Base-by-base conservation (phyloP, 2,888 invertebrate genomes). In the Halictus quadricinctus region DNA sequence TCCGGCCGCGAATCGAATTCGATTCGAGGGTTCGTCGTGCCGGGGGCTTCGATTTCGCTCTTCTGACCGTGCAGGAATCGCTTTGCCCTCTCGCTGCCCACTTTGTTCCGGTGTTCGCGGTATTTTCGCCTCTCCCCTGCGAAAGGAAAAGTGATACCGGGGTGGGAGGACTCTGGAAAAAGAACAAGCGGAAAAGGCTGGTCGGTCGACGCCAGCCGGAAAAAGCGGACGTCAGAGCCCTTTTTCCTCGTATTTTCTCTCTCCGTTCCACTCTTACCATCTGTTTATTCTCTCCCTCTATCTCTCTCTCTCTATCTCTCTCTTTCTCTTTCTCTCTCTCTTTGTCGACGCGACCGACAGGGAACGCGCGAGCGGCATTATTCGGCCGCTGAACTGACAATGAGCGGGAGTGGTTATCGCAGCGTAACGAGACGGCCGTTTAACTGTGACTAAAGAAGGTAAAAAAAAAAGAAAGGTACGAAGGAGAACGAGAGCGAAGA, bases 1-100 rank as follows among this genome's bases (percentile, higher is more conserved):
- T 92, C 86, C 87, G 69, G 43, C 70, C 85, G 86, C 91, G 87
- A 88, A 88, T 89, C 84, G 88, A 92, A 92, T 91, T 90, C 91
- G 90, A 91, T 92, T 90, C 83, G 83, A 88, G 81, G n/a, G 86
- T 85, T 88, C 70, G 76, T 86, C 81, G 78, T 75, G 77, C 82
- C 79, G 72, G 18, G 77, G n/a, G 64, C 58, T 70, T 58, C 83
- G 70, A 77, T 79, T 72, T 81, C 46, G 72, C 36, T 77, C 69
- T 80, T 36, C 48, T 72, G 74, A 60, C 78, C 72, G 80, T 72
- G 76, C 70, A 58, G 66, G 13, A 81, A 78, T 79, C 72, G 54
- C 60, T 77, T 72, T 64, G 29, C 60, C 29, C 72, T 75, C 72
- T 36, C 66, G 50, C 60, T 79, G 76, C 72, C 76, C 80, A 74